Percentiles rank a stretch among this genome's conserved stretches.
Evolutionary conservation across 1,140 invertebrate species (phyloP).

Genomic region (Probaryconus sp.): DNA sequence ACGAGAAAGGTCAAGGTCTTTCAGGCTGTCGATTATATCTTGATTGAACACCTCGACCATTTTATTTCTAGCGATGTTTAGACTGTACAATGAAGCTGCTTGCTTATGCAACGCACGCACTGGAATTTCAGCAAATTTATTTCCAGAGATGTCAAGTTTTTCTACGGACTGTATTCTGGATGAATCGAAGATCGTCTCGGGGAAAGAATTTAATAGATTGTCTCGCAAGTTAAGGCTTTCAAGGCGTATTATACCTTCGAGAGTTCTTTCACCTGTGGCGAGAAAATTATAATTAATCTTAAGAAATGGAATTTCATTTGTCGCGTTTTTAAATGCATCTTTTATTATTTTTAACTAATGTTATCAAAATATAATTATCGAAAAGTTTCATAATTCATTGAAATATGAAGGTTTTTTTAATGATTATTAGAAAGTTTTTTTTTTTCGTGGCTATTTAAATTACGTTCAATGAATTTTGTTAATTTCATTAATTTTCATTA

Average conservation of each 20-base stretch:
- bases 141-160: constrained; percentile 87
- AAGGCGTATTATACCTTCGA: constrained; percentile 88
- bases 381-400: too few species aligned
- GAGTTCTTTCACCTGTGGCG: constrained; percentile 87
- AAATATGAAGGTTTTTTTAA: too few species aligned
- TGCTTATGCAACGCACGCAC: constrained; percentile 88
- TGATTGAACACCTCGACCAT: constrained; percentile 88
- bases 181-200: constrained; percentile 90
- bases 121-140: constrained; percentile 83
- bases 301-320: too few species aligned
- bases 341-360: too few species aligned
- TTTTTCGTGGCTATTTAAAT: too few species aligned
- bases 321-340: too few species aligned
- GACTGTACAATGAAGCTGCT: constrained; percentile 86
- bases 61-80: constrained; percentile 89
- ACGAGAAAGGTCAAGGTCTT: constrained; percentile 90
- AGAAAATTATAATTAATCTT: too few species aligned
- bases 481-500: too few species aligned
- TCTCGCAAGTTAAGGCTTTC: constrained; percentile 86
- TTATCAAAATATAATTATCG: too few species aligned
- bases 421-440: too few species aligned
- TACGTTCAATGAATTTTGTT: too few species aligned
- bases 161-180: constrained; percentile 87
- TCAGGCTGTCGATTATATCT: constrained; percentile 91
- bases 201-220: constrained; percentile 86